A percentile compares a stretch with the other conserved stretches of the same genome.
Evolutionary conservation across 2,888 invertebrate species (phyloP).

Genomic region (Lutraria lutraria): DNA sequence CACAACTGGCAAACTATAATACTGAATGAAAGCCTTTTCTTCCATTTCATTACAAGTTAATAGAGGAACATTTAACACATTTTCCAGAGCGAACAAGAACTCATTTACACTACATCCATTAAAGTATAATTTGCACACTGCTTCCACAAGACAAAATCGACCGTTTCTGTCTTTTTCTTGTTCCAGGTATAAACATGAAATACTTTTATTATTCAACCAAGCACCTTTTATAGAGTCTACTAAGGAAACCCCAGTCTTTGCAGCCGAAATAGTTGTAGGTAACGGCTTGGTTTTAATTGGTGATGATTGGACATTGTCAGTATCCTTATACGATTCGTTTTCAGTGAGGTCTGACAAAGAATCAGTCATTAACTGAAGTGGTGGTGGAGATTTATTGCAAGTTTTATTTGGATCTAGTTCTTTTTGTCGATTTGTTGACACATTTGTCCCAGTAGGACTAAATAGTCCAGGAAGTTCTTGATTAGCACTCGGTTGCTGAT

Average conservation of each 20-base stretch:
- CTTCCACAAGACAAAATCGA: slow-evolving; percentile 83
- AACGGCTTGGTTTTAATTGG: slow-evolving; percentile 32
- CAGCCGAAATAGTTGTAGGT: slow-evolving; percentile 43
- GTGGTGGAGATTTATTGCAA: neutral
- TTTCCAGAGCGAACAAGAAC: slow-evolving; percentile 82
- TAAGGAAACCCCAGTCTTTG: slow-evolving; percentile 22
- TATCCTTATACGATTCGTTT: neutral
- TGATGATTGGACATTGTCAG: neutral
- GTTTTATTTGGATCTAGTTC: neutral
- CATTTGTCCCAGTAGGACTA: slow-evolving; percentile 51
- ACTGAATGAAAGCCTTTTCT: slow-evolving; percentile 84
- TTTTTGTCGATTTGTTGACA: neutral
- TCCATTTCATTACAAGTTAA: slow-evolving; percentile 81
- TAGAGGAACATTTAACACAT: slow-evolving; percentile 80
- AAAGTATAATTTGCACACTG: slow-evolving; percentile 84
- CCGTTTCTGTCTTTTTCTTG: slow-evolving; percentile 72
- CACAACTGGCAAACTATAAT: slow-evolving; percentile 84
- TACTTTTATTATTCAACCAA: slow-evolving; percentile 82
- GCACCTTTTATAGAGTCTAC: slow-evolving; percentile 77
- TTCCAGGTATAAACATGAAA: slow-evolving; percentile 82
- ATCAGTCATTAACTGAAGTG: neutral
- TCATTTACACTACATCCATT: slow-evolving; percentile 82
- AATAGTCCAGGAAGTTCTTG: slow-evolving; percentile 58
- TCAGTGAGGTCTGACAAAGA: neutral
- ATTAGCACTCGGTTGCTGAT: slow-evolving; percentile 43